Base-by-base conservation (phyloP, 2,113 vertebrate species). In the Hippocampus zosterae region DNA sequence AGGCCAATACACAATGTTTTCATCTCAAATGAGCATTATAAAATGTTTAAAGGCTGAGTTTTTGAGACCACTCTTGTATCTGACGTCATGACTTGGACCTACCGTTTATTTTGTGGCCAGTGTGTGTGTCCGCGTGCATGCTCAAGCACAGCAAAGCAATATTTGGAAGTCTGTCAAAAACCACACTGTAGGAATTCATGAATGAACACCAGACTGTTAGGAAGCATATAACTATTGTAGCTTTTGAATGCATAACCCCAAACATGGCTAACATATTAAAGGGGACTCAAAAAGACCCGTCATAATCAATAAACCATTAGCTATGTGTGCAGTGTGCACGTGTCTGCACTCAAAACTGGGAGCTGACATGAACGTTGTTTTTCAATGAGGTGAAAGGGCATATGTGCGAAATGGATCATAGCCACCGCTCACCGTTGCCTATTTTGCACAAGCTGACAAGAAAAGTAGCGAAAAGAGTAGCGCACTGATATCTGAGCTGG, bases 81-180 rank as follows among this genome's bases (percentile, higher is more conserved):
- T 19, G 9, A 62, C 40, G 6, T 62, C 15, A 60, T 33, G 8
- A 18, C 27, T 27, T 60, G 57, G 25, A 40, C 19, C 29, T 33
- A 33, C 29, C 3, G 29, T 5, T 62, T 4, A 61, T 62, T 33
- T 21, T 62, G 60, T 62, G 33, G 60, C 60, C 33, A 19, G 15
- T 67, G 77, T 59, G 77, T 77, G 29, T 29, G 29, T 29, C 70
- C 8, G 1, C 61, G 77, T 4, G 29, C 29, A 3, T 33, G 29
- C 29, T 33, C 29, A 33, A 48, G 79, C 79, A 69, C 77, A 83
- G 79, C 67, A 65, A 83, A 85, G 79, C 53, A 56, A 73, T 71
- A 65, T 65, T 25, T 46, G 64, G 37, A 74, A 73, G 16, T 65
- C 56, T 75, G 46, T 67, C n/a, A 72, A 70, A 71, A 64, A 78